Percentiles rank a stretch among this genome's conserved stretches.
phyloP scores from a whole-genome alignment of 1,140 invertebrate species.

The Drosophila santomea region DNA sequence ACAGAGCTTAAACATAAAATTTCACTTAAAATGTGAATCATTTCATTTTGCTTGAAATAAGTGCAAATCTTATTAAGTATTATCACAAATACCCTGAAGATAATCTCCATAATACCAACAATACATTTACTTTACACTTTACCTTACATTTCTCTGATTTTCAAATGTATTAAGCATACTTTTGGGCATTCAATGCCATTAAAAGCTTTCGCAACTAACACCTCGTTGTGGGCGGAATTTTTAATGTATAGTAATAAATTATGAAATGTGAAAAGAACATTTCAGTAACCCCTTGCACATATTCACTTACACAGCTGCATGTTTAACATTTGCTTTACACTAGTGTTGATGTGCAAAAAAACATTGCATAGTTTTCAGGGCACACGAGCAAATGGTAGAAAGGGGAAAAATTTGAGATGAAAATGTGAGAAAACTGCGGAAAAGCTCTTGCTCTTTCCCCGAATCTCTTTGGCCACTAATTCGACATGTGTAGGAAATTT shows the following conservation, averaged over 20 bases:
- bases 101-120: no score
- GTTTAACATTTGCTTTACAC: constrained; percentile 14
- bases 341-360: constrained; percentile 7
- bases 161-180: constrained; percentile 11
- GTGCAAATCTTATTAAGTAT: neutral
- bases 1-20: neutral
- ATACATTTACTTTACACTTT: neutral
- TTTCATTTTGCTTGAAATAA: no score
- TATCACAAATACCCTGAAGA: neutral
- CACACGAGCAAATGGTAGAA: neutral
- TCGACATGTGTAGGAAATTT: constrained; percentile 48
- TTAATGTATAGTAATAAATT: constrained; percentile 3
- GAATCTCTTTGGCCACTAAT: constrained; percentile 2
- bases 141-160: neutral
- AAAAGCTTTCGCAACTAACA: constrained; percentile 23
- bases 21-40: constrained; percentile 2
- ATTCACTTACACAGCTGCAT: constrained; percentile 1
- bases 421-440: constrained; percentile 8
- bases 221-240: neutral
- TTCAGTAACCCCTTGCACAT: neutral
- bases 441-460: constrained; percentile 10
- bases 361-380: constrained; percentile 30
- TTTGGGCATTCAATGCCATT: constrained; percentile 12
- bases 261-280: neutral
- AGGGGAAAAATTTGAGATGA: constrained; percentile 2